phyloP scores from a whole-genome alignment of 2,113 vertebrate species.

The Dipodomys ordii region DNA sequence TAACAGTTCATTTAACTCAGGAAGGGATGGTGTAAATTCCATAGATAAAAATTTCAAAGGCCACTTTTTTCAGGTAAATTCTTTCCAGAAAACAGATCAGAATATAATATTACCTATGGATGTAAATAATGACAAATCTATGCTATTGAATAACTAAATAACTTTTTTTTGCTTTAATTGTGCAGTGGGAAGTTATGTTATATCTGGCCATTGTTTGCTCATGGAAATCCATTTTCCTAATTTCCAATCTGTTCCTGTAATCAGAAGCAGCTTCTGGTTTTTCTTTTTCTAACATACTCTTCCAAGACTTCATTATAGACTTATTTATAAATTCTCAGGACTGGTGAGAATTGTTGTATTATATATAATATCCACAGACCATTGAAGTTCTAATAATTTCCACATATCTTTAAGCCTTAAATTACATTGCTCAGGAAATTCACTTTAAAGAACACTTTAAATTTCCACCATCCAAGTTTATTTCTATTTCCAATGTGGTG shows the following conservation, averaged over 20 bases:
- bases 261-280: background rate
- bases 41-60: background rate
- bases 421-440: background rate
- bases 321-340: background rate
- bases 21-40: background rate
- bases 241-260: background rate
- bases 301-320: background rate
- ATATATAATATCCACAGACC: background rate
- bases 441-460: background rate
- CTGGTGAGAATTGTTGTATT: background rate
- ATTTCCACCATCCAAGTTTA: background rate
- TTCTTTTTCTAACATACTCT: background rate
- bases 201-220: background rate
- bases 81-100: background rate
- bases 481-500: background rate
- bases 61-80: background rate
- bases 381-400: background rate
- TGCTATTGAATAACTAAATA: background rate
- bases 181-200: background rate
- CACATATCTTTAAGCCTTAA: background rate
- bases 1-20: background rate
- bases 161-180: background rate
- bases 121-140: background rate
- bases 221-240: background rate
- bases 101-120: background rate